Percentiles rank a stretch among this genome's conserved stretches.
These are phyloP conservation scores for Prietella phreatophila DNA, from an alignment of 2,113 vertebrate genomes.

Conservation along the genomic window DNA sequence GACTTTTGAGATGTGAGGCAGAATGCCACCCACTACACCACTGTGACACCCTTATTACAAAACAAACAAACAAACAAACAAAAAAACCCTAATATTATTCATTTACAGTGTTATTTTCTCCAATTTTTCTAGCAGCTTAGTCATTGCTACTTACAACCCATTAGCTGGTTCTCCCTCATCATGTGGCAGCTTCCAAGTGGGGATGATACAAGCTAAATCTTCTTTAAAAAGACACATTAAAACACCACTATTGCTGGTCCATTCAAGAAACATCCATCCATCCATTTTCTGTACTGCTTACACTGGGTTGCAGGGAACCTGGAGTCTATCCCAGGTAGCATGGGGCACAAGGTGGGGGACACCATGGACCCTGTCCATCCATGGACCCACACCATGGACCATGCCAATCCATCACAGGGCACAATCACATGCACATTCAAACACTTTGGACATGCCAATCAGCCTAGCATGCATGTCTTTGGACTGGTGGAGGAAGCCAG, in stretches of 20 bases:
- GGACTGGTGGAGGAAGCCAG: no score
- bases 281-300: no score
- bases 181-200: not conserved
- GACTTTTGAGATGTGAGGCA: not conserved
- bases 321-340: no score
- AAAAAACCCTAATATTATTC: not conserved
- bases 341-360: no score
- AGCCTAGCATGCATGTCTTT: no score
- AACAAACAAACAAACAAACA: no score
- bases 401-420: no score
- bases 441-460: no score
- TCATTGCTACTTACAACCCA: not conserved
- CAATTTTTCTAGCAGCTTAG: not conserved
- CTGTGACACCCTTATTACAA: not conserved
- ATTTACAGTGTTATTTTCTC: not conserved
- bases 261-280: not conserved
- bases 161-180: not conserved
- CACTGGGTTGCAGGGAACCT: no score
- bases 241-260: not conserved
- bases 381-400: no score
- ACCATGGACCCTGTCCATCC: no score
- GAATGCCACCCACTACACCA: not conserved
- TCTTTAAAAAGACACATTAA: not conserved
- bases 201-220: not conserved
- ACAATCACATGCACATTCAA: no score